Evolutionary conservation across 1,140 invertebrate species (phyloP).

Genomic region (Caenorhabditis latens): DNA sequence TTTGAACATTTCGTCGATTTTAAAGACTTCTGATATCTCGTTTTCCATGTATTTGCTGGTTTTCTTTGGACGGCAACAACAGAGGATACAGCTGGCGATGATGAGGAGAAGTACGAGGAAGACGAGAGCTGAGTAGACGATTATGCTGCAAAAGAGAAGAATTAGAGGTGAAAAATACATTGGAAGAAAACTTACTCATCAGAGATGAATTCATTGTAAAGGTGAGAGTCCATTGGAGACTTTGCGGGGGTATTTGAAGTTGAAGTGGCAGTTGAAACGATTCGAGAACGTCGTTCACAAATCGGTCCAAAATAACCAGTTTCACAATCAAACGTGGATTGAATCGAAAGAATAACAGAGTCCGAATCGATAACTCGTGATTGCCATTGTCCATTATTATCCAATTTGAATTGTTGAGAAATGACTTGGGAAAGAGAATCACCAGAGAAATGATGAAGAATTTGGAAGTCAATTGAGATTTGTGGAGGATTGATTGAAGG

Average conservation of each 20-base stretch:
- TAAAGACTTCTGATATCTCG: background rate
- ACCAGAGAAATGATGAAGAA: slow-evolving; percentile 39
- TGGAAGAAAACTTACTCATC: slow-evolving; percentile 12
- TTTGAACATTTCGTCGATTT: background rate
- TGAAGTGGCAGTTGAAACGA: background rate
- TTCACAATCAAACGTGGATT: background rate
- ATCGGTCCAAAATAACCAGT: background rate
- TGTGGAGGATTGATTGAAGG: background rate
- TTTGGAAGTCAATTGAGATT: slow-evolving; percentile 1
- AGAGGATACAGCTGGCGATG: background rate
- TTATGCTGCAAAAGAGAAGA: background rate
- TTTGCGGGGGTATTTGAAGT: background rate
- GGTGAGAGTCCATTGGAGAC: background rate
- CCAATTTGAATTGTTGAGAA: background rate
- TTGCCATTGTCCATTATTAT: slow-evolving; percentile 2
- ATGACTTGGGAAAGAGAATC: background rate
- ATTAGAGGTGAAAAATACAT: background rate
- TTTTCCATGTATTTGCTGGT: background rate
- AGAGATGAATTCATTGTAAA: background rate
- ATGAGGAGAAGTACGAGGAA: background rate
- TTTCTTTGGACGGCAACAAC: background rate
- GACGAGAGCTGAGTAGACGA: background rate
- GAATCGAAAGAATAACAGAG: background rate
- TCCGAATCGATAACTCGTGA: background rate
- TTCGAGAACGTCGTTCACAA: slow-evolving; percentile 5